Evolutionary conservation across 2,888 invertebrate species (phyloP).

Genomic region (Watsonalla cultraria): DNA sequence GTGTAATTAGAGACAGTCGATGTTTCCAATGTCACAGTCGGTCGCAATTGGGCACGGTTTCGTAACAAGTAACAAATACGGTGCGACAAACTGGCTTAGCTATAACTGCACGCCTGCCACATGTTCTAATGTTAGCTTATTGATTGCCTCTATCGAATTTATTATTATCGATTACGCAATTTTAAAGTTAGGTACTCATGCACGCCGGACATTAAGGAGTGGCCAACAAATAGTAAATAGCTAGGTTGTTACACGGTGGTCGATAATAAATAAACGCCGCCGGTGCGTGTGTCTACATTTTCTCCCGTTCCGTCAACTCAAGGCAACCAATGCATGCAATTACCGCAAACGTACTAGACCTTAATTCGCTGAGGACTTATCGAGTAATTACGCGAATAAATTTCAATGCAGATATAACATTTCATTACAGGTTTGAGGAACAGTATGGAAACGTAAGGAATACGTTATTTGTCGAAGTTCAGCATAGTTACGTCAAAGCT

Average conservation of each 20-base stretch:
- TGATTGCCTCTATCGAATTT: constrained; percentile 41
- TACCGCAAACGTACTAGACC: constrained; percentile 34
- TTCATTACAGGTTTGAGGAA: not conserved
- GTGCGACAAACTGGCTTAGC: constrained; percentile 35
- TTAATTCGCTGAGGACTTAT: constrained; percentile 37
- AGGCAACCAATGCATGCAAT: constrained; percentile 68
- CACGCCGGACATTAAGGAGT: constrained; percentile 51
- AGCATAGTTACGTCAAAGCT: not conserved
- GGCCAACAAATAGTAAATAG: constrained; percentile 46
- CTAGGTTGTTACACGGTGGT: constrained; percentile 24
- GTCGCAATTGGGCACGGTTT: constrained; percentile 46
- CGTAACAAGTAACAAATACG: constrained; percentile 36
- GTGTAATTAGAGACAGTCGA: constrained; percentile 38
- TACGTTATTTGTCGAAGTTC: not conserved
- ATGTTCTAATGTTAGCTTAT: constrained; percentile 25
- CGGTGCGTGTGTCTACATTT: constrained; percentile 27
- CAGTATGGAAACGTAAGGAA: not conserved
- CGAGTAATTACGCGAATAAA: constrained; percentile 48
- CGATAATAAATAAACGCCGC: constrained; percentile 46
- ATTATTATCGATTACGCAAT: constrained; percentile 47
- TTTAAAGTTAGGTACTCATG: constrained; percentile 26
- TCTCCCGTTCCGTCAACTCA: constrained; percentile 66
- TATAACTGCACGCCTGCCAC: constrained; percentile 20
- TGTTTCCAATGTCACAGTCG: constrained; percentile 44
- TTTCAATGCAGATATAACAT: not conserved